phyloP scores from a whole-genome alignment of 1,140 invertebrate genomes.

The Nixonia krombeini region DNA sequence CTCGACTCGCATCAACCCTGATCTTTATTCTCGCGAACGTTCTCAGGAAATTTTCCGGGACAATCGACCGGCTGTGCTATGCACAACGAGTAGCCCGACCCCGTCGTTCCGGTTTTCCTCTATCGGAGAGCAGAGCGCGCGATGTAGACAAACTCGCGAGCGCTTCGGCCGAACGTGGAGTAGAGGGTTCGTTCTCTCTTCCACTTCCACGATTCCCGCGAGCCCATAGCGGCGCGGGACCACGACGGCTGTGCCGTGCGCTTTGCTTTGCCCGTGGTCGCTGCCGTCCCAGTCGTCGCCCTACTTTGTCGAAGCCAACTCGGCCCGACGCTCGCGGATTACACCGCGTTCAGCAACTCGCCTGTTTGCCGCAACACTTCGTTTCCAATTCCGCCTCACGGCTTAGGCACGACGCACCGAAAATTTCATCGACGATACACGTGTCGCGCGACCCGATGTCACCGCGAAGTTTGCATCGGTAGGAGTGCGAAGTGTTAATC shows the following conservation, averaged over 20 bases:
- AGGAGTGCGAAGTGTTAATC: too few species aligned
- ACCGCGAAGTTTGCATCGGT: too few species aligned
- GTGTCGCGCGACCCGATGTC: too few species aligned
- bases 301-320: slow-evolving; percentile 71
- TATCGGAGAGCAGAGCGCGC: slow-evolving; percentile 8
- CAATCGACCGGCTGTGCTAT: too few species aligned
- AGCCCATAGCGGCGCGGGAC: slow-evolving; percentile 46
- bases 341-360: slow-evolving; percentile 38
- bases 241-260: slow-evolving; percentile 30
- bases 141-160: slow-evolving; percentile 19
- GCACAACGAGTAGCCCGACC: neutral
- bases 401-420: too few species aligned
- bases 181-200: slow-evolving; percentile 66
- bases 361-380: neutral
- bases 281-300: slow-evolving; percentile 68
- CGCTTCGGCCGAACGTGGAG: slow-evolving; percentile 37
- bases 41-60: slow-evolving; percentile 7
- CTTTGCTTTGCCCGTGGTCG: slow-evolving; percentile 59
- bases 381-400: slow-evolving; percentile 9
- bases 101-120: slow-evolving; percentile 5
- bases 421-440: too few species aligned
- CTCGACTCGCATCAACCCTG: too few species aligned
- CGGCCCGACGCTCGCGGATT: slow-evolving; percentile 59
- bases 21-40: too few species aligned
- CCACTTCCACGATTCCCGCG: slow-evolving; percentile 63